Conservation (phyloP, 2,113 vertebrate genomes). For the Cottus gobio region DNA sequence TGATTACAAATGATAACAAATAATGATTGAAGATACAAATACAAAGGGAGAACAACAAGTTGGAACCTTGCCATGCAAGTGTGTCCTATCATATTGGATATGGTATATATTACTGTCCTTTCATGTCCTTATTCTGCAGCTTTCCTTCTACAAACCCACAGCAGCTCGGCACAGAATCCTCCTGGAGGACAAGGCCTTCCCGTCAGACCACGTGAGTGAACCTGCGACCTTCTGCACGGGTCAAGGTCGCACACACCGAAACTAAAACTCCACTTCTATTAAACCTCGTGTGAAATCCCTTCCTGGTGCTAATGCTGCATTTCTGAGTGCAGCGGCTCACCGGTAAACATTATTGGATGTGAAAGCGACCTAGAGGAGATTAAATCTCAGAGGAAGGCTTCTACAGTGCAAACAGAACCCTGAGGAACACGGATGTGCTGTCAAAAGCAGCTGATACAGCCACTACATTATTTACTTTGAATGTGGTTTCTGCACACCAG, state of each 20-base stretch:
- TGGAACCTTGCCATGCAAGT: neutral
- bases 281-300: neutral
- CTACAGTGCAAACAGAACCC: no score
- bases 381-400: no score
- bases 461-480: no score
- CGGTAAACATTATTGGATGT: neutral
- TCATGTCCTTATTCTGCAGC: conserved; percentile 75
- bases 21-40: neutral
- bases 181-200: conserved; percentile 93
- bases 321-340: neutral
- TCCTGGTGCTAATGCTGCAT: neutral
- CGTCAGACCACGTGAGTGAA: conserved; percentile 94
- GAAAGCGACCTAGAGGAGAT: no score
- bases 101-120: neutral
- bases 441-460: no score
- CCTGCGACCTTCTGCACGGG: neutral
- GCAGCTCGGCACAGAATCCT: conserved; percentile 90
- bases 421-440: no score
- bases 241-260: neutral
- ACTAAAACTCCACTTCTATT: neutral
- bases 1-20: no score
- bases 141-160: conserved; percentile 96
- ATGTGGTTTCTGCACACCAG: no score
- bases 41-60: neutral
- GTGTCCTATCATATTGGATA: neutral